Evolutionary conservation across 1,140 invertebrate genomes (phyloP).

Genomic region (Macrobrachium rosenbergii): DNA sequence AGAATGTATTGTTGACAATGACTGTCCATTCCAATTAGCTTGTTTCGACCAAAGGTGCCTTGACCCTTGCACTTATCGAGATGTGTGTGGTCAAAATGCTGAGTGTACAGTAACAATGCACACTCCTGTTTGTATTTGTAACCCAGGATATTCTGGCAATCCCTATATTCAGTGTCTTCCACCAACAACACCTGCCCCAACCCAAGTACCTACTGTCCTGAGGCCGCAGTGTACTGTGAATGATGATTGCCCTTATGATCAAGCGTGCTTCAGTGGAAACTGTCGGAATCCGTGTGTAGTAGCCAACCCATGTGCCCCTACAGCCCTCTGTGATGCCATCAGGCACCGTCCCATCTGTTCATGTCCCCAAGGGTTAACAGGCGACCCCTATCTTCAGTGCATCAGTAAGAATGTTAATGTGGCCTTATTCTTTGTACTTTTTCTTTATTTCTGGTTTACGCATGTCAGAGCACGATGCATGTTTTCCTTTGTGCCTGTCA

Average conservation of each 20-base stretch:
- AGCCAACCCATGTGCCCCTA: conserved; percentile 62
- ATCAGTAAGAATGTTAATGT: conserved; percentile 61
- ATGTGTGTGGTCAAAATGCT: conserved; percentile 78
- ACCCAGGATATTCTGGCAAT: conserved; percentile 86
- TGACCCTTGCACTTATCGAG: conserved; percentile 75
- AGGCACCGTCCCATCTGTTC: conserved; percentile 63
- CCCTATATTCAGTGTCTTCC: conserved; percentile 85
- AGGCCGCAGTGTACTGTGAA: conserved; percentile 68
- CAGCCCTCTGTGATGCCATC: conserved; percentile 62
- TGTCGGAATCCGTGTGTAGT: conserved; percentile 67
- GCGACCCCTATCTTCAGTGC: conserved; percentile 65
- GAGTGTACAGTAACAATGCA: conserved; percentile 87
- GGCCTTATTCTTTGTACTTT: conserved; percentile 42
- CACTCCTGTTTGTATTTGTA: conserved; percentile 83
- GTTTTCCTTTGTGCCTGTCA: conserved; percentile 62
- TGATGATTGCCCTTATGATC: conserved; percentile 67
- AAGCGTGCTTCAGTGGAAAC: conserved; percentile 67
- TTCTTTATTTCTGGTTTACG: conserved; percentile 46
- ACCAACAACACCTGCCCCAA: conserved; percentile 74
- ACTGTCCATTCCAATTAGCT: conserved; percentile 69
- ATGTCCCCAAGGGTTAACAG: conserved; percentile 59
- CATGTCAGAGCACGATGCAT: conserved; percentile 67
- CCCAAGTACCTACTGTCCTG: conserved; percentile 77
- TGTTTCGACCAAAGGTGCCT: conserved; percentile 75
- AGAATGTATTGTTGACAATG: conserved; percentile 69